These are phyloP conservation scores for Melitaea athalia DNA, from an alignment of 2,888 invertebrate species.

Conservation along the genomic window DNA sequence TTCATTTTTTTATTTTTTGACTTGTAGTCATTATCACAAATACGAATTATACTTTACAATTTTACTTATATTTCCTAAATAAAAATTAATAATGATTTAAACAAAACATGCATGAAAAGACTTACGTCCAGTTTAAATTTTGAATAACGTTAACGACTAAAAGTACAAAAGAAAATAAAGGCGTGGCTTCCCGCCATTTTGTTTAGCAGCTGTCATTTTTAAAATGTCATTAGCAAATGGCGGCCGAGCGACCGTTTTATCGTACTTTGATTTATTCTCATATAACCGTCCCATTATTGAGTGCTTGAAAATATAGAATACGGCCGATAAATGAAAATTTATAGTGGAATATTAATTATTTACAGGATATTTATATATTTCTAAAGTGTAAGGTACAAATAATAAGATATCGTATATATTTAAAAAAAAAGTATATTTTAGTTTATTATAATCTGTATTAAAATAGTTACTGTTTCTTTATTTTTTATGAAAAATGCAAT, in stretches of 20 bases:
- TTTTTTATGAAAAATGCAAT: too few species aligned
- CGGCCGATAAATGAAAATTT: constrained; percentile 24
- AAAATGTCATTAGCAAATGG: constrained; percentile 54
- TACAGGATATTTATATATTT: neutral
- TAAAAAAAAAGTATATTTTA: too few species aligned
- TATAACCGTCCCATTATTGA: constrained; percentile 29
- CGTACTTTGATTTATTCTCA: constrained; percentile 34
- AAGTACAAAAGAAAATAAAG: constrained; percentile 21
- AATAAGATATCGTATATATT: too few species aligned
- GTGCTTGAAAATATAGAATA: constrained; percentile 28
- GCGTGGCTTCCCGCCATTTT: constrained; percentile 40
- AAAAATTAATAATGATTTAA: too few species aligned
- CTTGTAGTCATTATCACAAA: too few species aligned
- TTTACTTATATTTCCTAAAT: too few species aligned
- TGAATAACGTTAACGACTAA: neutral
- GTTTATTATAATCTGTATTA: too few species aligned
- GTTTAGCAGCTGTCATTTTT: constrained; percentile 52
- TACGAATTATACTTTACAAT: too few species aligned
- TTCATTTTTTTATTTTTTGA: too few species aligned
- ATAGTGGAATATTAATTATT: neutral
- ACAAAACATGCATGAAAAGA: too few species aligned
- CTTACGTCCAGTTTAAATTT: neutral
- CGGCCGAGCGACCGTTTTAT: constrained; percentile 20
- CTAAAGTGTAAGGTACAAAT: neutral
- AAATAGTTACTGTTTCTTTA: too few species aligned